Base-by-base conservation (phyloP, 2,888 invertebrate genomes). In the Ichneumoninae sp. region DNA sequence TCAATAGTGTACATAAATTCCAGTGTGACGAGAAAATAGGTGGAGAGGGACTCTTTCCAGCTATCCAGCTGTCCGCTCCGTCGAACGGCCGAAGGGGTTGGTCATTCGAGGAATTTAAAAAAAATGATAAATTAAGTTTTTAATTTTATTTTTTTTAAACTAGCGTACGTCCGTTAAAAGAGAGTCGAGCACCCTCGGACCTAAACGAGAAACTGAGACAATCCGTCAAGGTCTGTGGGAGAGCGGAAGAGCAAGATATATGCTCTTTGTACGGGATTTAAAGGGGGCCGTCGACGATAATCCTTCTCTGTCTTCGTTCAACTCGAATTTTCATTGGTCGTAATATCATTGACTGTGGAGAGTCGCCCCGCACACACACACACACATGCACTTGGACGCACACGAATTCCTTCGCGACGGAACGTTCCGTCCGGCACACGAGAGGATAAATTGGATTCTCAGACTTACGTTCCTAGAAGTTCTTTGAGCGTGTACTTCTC, bases 401-500 rank as follows among this genome's bases (percentile, higher is more conserved):
- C 54, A 13, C 30, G 22, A 40, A 54, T 36, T 30, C 30, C 62
- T 33, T 10, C 6, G 33, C 30, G 26, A 30, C 62, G 30, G 16
- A 26, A 30, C 62, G 10, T 10, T 57, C 57, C 26, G 22, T 57
- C 22, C 57, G 10, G 22, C 22, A 57, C 26, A 26, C 57, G 22
- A 22, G 57, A 13, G 13, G 44, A 57, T 26, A 13, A 26, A 57
- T 57, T 57, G 26, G 57, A 57, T 57, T 57, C 10, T 13, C 22
- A 26, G 26, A 57, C 96, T 96, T 95, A 96, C 96, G 98, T 98
- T 93, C 98, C 98, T 86, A 98, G 95, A 87, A 98, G 95, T 94
- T 98, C 98, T 95, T 98, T 98, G 88, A 98, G 95, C 92, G 95
- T 95, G 94, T 98, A 98, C 94, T 98, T 98, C 93, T 98, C 98